A percentile compares a stretch with the other conserved stretches of the same genome.
Evolutionary conservation across 2,888 invertebrate genomes (phyloP).

Genomic region (Chrysotoxum bicinctum): DNA sequence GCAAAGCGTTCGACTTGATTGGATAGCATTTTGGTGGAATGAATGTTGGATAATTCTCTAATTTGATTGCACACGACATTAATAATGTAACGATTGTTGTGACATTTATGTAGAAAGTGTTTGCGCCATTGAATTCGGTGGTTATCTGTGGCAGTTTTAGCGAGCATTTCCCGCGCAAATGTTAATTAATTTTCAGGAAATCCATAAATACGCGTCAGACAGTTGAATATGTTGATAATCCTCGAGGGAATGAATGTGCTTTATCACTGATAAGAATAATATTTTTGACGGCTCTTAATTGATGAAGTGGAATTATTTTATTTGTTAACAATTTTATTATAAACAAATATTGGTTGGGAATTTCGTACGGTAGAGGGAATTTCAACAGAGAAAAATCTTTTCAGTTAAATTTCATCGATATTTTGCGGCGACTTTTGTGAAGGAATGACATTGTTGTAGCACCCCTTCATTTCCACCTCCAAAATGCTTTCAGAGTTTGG

Average conservation of each 20-base stretch:
- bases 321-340: too few species aligned
- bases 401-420: too few species aligned
- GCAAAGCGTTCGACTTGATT: constrained; percentile 1
- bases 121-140: background rate
- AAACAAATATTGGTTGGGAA: too few species aligned
- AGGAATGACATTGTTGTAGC: too few species aligned
- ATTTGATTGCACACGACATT: constrained; percentile 63
- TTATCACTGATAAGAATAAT: constrained; percentile 20
- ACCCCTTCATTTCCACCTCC: too few species aligned
- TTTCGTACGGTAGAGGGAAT: too few species aligned
- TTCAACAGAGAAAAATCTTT: too few species aligned
- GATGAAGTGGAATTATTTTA: background rate
- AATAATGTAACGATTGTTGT: constrained; percentile 71
- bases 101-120: constrained; percentile 60
- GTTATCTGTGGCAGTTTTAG: constrained; percentile 1
- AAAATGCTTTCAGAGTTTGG: too few species aligned
- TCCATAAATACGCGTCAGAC: background rate
- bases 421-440: too few species aligned
- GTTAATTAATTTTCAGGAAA: constrained; percentile 64
- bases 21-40: constrained; percentile 4
- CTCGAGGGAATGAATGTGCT: constrained; percentile 22
- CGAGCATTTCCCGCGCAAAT: constrained; percentile 13
- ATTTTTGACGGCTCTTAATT: background rate
- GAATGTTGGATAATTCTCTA: constrained; percentile 58
- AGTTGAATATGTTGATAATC: constrained; percentile 50